phyloP scores from a whole-genome alignment of 2,797 vertebrate genomes.

The Platalea minor region DNA sequence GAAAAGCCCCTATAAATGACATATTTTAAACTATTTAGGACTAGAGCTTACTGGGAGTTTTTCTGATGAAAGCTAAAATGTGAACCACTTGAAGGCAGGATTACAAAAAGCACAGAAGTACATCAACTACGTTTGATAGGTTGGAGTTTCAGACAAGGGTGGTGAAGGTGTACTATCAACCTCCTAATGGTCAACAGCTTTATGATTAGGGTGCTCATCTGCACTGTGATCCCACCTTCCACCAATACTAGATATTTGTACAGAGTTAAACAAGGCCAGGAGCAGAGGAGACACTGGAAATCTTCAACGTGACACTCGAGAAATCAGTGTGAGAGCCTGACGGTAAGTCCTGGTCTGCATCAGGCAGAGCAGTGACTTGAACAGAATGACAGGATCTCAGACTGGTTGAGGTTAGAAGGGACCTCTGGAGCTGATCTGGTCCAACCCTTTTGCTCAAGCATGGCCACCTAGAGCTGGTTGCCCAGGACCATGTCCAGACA shows the following conservation, averaged over 20 bases:
- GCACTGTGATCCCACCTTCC: neutral
- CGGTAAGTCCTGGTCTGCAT: neutral
- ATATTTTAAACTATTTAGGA: neutral
- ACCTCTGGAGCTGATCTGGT: neutral
- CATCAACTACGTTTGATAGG: neutral
- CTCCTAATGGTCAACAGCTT: neutral
- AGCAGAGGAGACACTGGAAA: neutral
- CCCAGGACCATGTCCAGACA: neutral
- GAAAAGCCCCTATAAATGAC: neutral
- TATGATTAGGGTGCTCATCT: neutral
- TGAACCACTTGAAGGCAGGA: neutral
- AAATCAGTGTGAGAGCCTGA: neutral
- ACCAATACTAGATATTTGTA: neutral
- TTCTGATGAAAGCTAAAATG: neutral
- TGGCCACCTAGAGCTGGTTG: neutral
- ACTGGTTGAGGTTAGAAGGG: neutral
- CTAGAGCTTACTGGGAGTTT: neutral
- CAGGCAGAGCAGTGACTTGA: neutral
- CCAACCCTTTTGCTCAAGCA: neutral
- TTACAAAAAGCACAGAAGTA: neutral
- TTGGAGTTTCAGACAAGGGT: neutral
- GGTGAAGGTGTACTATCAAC: neutral
- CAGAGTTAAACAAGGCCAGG: neutral
- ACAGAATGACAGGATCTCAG: neutral
- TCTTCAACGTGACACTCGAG: neutral